Base-by-base conservation (phyloP, 2,888 invertebrate genomes). In the Argynnis bischoffii region DNA sequence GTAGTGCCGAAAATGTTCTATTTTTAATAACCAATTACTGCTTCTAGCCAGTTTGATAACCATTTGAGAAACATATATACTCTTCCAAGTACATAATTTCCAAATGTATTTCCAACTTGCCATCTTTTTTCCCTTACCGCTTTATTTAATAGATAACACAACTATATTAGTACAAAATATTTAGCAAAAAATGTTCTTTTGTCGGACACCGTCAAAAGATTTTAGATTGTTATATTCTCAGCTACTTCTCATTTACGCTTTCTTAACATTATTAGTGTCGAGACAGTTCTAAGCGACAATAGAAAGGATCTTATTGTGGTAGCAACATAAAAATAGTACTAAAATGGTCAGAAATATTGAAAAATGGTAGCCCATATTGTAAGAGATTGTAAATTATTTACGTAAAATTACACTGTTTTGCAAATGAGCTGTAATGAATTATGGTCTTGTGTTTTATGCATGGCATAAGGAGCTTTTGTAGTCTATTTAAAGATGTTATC, bases 361-460 rank as follows among this genome's bases (percentile, higher is more conserved):
- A 76, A 79, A 79, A 75, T 77, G 79, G 81, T 82, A 83, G 83
- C 78, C 76, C 77, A 79, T 80, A 83, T 81, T 87, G 82, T 87
- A 78, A 72, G 77, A 72, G 51, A 78, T 75, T 80, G 82, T 85
- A 83, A 84, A 84, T 83, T 79, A 81, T 75, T 48, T 6, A 75
- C 71, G 73, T 69, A 71, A 69, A 73, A 73, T 77, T 81, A 81
- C 80, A 83, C 81, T 82, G 78, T 77, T 76, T 78, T 80, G 82
- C 81, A 83, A 84, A 82, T 86, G 80, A 84, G 79, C 78, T 75
- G 79, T 77, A 82, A 81, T 86, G 81, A 82, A 85, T 84, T 80
- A 81, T 79, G 78, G 80, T 79, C 81, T 76, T 77, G 67, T 74
- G 75, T 78, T 68, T 66, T 55, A 3, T 4, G 8, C 55, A 53